Conservation (phyloP, 2,888 invertebrate species). For the Campopleginae sp. region DNA sequence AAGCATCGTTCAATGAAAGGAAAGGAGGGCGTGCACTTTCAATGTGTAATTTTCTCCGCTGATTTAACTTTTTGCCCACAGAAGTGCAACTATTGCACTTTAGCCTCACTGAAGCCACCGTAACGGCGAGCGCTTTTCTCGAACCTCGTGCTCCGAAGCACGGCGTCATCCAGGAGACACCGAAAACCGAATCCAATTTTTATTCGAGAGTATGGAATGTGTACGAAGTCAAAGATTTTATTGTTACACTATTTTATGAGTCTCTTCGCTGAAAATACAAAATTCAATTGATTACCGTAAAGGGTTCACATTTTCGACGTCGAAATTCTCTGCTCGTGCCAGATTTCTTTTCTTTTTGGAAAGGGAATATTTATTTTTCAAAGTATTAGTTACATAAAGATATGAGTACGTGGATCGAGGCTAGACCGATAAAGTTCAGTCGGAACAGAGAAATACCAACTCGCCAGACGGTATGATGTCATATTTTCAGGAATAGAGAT, state of each 20-base stretch:
- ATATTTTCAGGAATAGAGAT: neutral
- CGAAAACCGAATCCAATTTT: neutral
- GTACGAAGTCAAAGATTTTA: no score
- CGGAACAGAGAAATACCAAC: neutral
- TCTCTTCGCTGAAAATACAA: no score
- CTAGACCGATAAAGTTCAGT: neutral
- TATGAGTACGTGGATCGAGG: neutral
- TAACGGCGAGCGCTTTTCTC: constrained; percentile 4
- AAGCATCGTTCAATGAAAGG: constrained; percentile 55
- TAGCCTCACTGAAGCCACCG: constrained; percentile 9
- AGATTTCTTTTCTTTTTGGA: no score
- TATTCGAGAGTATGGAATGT: neutral
- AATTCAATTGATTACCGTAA: neutral
- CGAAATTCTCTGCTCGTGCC: neutral
- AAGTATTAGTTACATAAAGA: neutral
- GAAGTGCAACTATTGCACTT: constrained; percentile 28
- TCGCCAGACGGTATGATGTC: neutral
- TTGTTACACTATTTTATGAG: no score
- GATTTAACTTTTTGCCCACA: constrained; percentile 24
- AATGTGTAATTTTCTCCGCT: constrained; percentile 13
- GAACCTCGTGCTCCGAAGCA: neutral
- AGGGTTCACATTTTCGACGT: neutral
- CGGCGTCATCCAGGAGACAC: neutral
- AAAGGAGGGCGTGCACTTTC: constrained; percentile 43
- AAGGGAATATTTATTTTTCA: no score